Conservation (phyloP, 2,797 vertebrate species). For the Thaleichthys pacificus region DNA sequence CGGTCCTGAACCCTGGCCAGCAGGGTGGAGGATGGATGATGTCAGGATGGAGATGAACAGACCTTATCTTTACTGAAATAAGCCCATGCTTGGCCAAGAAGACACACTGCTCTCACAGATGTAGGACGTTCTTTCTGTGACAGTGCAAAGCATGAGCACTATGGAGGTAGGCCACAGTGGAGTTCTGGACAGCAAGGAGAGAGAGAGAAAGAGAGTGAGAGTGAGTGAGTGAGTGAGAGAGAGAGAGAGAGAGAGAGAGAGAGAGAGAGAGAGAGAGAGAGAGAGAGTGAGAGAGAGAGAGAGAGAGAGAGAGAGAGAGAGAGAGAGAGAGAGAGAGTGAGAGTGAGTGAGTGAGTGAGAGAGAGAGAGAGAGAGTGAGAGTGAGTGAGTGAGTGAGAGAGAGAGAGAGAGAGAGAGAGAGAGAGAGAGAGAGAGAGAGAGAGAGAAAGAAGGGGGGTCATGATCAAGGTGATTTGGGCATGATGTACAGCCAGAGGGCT, state of each 20-base stretch:
- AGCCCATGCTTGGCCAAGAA: background rate
- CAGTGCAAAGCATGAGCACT: too few relatives aligned
- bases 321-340: background rate
- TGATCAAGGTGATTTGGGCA: background rate
- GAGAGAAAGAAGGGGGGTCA: background rate
- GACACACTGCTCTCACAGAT: background rate
- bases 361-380: background rate
- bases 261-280: background rate
- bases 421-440: background rate
- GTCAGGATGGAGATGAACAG: background rate
- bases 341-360: too few relatives aligned
- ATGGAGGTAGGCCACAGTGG: too few relatives aligned
- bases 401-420: background rate
- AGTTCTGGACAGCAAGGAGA: background rate
- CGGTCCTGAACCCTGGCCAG: background rate
- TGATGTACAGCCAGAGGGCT: constrained; percentile 10
- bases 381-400: background rate
- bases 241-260: too few relatives aligned
- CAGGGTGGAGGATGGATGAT: background rate
- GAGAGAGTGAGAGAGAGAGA: background rate
- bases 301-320: background rate
- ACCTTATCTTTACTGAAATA: background rate
- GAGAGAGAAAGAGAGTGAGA: background rate
- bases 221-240: too few relatives aligned
- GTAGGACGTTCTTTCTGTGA: background rate